These are phyloP conservation scores for Hanleya hanleyi DNA, from an alignment of 2,888 invertebrate genomes.

Conservation along the genomic window DNA sequence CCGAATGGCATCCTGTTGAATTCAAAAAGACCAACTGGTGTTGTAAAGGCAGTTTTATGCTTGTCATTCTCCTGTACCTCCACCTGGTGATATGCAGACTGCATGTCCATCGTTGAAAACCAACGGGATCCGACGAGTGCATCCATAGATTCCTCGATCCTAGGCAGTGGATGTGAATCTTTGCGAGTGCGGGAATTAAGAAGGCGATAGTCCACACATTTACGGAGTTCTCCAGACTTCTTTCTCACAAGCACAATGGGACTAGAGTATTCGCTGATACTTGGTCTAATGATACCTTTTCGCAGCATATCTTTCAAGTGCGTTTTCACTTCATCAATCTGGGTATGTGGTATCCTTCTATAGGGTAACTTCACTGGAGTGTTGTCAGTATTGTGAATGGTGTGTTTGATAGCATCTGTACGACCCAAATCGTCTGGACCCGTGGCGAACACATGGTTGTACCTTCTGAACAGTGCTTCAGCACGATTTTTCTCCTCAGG, in stretches of 20 bases:
- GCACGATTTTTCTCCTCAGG: background rate
- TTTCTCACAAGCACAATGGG: conserved; percentile 39
- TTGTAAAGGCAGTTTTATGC: conserved; percentile 21
- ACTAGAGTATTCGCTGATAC: conserved; percentile 33
- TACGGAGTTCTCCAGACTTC: conserved; percentile 23
- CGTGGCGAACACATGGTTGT: conserved; percentile 12
- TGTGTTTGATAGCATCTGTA: conserved; percentile 25
- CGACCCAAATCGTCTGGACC: conserved; percentile 29
- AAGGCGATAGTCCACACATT: conserved; percentile 35
- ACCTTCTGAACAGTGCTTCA: background rate
- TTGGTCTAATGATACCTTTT: conserved; percentile 34
- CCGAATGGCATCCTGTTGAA: conserved; percentile 23
- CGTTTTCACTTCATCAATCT: conserved; percentile 29
- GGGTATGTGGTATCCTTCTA: conserved; percentile 29
- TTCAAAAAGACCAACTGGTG: conserved; percentile 17
- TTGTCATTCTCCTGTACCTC: conserved; percentile 12
- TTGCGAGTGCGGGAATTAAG: conserved; percentile 32
- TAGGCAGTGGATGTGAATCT: conserved; percentile 35
- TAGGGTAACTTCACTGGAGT: conserved; percentile 27
- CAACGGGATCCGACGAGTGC: conserved; percentile 16
- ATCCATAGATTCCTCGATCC: conserved; percentile 36
- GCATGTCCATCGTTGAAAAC: conserved; percentile 28
- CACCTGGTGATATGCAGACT: conserved; percentile 19
- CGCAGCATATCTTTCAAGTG: conserved; percentile 28
- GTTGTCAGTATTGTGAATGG: conserved; percentile 13